Evolutionary conservation across 2,113 vertebrate genomes (phyloP), one percentile per base, ranked within the genome.

Genomic region (Hirundichthys speculiger): DNA sequence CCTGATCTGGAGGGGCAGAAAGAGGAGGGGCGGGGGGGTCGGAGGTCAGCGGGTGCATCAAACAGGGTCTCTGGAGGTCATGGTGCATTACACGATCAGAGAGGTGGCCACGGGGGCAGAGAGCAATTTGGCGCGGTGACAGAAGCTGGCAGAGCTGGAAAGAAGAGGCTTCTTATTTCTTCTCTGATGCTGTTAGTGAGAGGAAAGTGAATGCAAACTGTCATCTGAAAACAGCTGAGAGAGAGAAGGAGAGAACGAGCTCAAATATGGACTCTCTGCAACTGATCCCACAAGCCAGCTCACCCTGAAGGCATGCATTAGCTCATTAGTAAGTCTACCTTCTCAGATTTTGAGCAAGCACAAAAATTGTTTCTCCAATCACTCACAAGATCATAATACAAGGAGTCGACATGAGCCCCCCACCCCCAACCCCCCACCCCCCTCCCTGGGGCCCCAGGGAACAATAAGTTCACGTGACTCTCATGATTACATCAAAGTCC

Each of bases 1-100:
- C 95, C 84, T 96, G 96, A 88, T 99, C 96, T 99, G 91, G 18
- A 62, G 90, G 21, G 9, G 19, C 15, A 69, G 25, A 58, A 40
- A 11, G 43, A 16, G 53, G 58, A 25, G 92, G 3, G 45, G 6
- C n/a, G n/a, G 69, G 27, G 21, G 47, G 77, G 74, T 85, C 62
- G 71, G 49, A 85, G 75, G 80, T 84, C 69, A 68, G 49, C 0
- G 30, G 57, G 38, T 73, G 55, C 58, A 70, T 65, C 64, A 63
- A n/a, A 62, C 11, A 5, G 63, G 50, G 39, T 51, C 64, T 65
- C 47, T 22, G 50, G 47, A 63, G 55, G 69, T 79, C 64, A 64
- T 65, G 18, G 48, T 70, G 64, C 68, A 79, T 79, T 68, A 79
- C 46, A 64, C 42, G 77, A 86, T 83, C 82, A 75, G 72, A 78